phyloP scores from a whole-genome alignment of 2,113 vertebrate species.

The Nicator chloris region DNA sequence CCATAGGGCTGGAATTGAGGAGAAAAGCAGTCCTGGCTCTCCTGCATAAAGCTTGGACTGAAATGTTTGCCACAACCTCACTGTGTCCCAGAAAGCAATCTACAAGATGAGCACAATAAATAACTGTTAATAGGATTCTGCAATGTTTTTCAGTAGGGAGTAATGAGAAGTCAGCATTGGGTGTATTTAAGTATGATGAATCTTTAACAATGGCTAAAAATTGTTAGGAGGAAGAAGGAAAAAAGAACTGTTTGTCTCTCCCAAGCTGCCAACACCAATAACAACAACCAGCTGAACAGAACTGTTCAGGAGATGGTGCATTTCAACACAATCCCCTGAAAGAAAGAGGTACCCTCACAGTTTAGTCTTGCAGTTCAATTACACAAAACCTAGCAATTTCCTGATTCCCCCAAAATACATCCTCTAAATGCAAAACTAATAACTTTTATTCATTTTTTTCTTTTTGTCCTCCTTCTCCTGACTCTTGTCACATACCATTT shows the following conservation, averaged over 20 bases:
- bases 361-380: neutral
- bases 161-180: neutral
- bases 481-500: neutral
- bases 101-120: neutral
- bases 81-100: neutral
- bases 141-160: neutral
- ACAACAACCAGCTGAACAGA: neutral
- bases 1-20: neutral
- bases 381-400: neutral
- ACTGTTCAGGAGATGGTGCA: neutral
- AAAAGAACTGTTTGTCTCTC: neutral
- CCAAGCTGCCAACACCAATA: neutral
- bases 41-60: neutral
- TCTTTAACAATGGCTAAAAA: neutral
- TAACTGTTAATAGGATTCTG: neutral
- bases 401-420: neutral
- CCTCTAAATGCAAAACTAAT: neutral
- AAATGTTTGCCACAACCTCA: neutral
- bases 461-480: neutral
- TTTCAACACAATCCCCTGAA: neutral
- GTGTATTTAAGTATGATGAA: constrained; percentile 3
- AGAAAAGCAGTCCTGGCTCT: neutral
- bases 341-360: neutral
- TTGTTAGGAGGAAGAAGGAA: neutral
- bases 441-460: neutral